Evolutionary conservation across 2,797 vertebrate genomes (phyloP).

Genomic region (Danio kyathit): DNA sequence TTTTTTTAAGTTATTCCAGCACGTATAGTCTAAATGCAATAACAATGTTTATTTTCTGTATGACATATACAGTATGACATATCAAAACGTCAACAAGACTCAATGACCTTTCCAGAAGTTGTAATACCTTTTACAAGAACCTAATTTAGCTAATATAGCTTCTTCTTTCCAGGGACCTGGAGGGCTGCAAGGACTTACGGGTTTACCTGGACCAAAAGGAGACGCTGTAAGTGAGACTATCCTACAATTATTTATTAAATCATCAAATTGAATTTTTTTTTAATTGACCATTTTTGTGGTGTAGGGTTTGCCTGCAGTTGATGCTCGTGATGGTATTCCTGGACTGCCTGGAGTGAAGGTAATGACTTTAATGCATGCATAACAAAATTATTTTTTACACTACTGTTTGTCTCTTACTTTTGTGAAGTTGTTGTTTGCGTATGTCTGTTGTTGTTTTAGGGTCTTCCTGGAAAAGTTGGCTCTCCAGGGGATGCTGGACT

Average conservation of each 20-base stretch:
- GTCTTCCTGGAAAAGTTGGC: conserved; percentile 89
- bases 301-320: conserved; percentile 90
- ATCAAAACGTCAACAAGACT: too few species aligned
- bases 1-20: too few species aligned
- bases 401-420: conserved; percentile 13
- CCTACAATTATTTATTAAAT: neutral
- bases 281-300: neutral
- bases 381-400: neutral
- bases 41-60: too few species aligned
- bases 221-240: conserved; percentile 81
- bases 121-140: neutral
- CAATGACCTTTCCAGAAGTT: too few species aligned
- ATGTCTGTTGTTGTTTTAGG: conserved; percentile 75
- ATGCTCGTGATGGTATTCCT: conserved; percentile 92
- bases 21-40: too few species aligned
- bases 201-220: conserved; percentile 91
- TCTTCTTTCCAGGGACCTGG: conserved; percentile 77
- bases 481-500: conserved; percentile 88
- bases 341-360: conserved; percentile 92
- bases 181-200: conserved; percentile 88
- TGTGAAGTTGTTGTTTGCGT: neutral
- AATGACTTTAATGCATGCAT: conserved; percentile 31
- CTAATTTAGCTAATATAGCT: conserved; percentile 6
- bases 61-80: too few species aligned
- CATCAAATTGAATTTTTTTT: neutral